A percentile compares a stretch with the other conserved stretches of the same genome.
These are phyloP conservation scores for Nematostella vectensis DNA, from an alignment of 92 coral and sea anemone species.

Conservation along the genomic window DNA sequence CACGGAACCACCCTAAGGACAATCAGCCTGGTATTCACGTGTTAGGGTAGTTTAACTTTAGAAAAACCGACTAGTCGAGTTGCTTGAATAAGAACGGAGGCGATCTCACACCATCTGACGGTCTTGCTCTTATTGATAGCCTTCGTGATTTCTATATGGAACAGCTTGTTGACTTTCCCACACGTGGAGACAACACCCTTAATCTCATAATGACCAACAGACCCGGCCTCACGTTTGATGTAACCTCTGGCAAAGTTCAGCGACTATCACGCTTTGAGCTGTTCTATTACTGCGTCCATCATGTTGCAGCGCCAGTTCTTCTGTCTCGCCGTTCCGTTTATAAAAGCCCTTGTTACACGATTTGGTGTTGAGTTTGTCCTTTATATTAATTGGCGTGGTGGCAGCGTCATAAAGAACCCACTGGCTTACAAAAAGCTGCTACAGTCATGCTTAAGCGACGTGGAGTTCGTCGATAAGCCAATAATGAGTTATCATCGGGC, in stretches of 20 bases:
- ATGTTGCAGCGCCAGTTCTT: neutral
- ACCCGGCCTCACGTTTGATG: neutral
- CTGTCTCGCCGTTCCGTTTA: no score
- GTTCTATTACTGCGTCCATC: neutral
- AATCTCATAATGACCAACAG: conserved; percentile 27
- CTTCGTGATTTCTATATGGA: conserved; percentile 7
- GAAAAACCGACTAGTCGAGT: conserved; percentile 22
- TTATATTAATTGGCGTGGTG: no score
- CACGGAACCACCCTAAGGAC: neutral
- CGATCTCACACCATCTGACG: conserved; percentile 1
- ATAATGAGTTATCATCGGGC: no score
- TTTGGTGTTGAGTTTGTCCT: no score
- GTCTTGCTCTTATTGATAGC: conserved; percentile 14
- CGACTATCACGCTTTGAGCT: conserved; percentile 31
- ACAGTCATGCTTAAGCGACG: no score
- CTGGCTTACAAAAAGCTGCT: no score
- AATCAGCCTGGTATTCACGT: conserved; percentile 22
- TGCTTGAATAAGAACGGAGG: conserved; percentile 3
- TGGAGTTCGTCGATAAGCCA: no score
- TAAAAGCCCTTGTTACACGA: no score
- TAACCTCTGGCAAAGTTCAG: conserved; percentile 23
- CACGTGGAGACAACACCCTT: conserved; percentile 30
- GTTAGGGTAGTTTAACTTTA: conserved; percentile 22
- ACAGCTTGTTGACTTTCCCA: conserved; percentile 22
- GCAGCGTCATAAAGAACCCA: no score